Percentiles rank a stretch among this genome's conserved stretches.
phyloP scores from a whole-genome alignment of 2,888 invertebrate genomes.

The Heteropelma amictum region DNA sequence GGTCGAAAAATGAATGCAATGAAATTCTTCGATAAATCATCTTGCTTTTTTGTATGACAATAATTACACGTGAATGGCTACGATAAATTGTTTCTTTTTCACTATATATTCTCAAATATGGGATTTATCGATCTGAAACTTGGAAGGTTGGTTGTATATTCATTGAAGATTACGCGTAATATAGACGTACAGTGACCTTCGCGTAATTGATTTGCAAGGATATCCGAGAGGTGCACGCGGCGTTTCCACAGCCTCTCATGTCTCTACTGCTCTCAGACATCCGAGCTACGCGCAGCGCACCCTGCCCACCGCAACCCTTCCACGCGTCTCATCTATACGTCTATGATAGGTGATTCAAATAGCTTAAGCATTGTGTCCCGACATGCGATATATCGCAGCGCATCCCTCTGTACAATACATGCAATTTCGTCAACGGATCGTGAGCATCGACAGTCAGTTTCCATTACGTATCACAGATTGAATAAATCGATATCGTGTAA shows the following conservation, averaged over 20 bases:
- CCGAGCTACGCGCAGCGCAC: no score
- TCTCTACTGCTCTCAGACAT: not conserved
- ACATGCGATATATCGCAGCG: not conserved
- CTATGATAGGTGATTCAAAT: constrained; percentile 17
- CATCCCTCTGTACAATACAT: constrained; percentile 6
- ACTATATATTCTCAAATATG: no score
- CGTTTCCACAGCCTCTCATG: constrained; percentile 8
- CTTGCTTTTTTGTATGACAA: no score
- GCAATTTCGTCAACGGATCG: constrained; percentile 19
- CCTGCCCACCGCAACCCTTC: not conserved
- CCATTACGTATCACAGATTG: not conserved
- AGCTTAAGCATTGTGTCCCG: constrained; percentile 10
- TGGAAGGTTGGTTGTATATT: not conserved
- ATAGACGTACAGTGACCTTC: constrained; percentile 24
- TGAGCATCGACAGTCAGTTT: constrained; percentile 25
- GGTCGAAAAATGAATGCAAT: no score
- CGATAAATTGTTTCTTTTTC: no score
- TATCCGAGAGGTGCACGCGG: constrained; percentile 44
- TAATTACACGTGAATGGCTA: no score
- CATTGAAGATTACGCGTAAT: not conserved
- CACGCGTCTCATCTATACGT: not conserved
- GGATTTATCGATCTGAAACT: no score
- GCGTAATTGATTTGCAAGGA: constrained; percentile 50
- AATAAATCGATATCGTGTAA: not conserved
- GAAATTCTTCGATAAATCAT: no score